Conservation (phyloP, 2,113 vertebrate genomes). For the Piprites chloris region DNA sequence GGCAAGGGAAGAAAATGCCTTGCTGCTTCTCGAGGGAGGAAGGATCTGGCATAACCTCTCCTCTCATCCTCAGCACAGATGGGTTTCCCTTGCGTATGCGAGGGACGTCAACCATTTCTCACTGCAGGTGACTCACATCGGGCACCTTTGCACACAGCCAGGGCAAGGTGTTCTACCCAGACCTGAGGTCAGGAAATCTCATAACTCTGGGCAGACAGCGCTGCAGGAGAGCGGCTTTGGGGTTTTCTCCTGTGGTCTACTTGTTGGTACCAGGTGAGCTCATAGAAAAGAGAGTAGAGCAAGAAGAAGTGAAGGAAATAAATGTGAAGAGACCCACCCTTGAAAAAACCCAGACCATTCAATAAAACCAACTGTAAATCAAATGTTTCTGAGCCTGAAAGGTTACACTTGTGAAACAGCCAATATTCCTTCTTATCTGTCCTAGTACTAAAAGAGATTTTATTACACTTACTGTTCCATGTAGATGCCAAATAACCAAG, state of each 20-base stretch:
- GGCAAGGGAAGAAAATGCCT: background rate
- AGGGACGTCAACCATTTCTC: background rate
- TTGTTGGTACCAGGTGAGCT: background rate
- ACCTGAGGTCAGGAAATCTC: background rate
- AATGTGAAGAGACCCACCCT: fast-evolving
- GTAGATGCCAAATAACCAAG: background rate
- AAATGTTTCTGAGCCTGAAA: background rate
- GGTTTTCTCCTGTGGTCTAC: fast-evolving
- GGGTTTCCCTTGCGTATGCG: background rate
- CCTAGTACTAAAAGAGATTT: background rate
- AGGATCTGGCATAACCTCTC: background rate
- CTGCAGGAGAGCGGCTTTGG: fast-evolving
- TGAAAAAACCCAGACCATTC: background rate
- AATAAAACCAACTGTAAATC: background rate
- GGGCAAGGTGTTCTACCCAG: background rate
- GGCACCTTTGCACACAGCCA: background rate
- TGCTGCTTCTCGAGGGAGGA: background rate
- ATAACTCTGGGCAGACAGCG: fast-evolving
- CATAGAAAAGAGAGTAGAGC: background rate
- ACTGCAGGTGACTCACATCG: background rate
- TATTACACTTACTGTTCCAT: background rate
- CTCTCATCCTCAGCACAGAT: background rate
- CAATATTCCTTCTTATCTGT: background rate
- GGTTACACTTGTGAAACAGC: background rate
- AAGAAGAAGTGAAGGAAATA: background rate